phyloP scores from a whole-genome alignment of 2,113 vertebrate species.

The Gobiocypris rarus region DNA sequence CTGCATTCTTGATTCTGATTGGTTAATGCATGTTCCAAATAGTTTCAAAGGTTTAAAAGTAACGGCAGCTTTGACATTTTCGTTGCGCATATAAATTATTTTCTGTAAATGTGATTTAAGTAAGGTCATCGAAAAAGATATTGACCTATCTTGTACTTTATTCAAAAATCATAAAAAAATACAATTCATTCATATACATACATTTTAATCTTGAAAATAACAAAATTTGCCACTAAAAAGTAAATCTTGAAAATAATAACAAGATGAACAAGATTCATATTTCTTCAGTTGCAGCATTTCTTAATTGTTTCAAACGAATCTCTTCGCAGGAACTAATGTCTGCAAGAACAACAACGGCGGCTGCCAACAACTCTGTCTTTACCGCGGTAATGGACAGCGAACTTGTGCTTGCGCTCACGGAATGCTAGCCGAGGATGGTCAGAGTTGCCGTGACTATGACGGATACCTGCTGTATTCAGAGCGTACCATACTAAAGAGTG shows the following conservation, averaged over 20 bases:
- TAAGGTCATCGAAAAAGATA: too few relatives aligned
- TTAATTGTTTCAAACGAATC: background rate
- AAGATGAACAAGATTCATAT: background rate
- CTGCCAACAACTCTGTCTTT: conserved; percentile 95
- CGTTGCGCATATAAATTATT: too few relatives aligned
- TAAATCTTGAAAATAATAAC: too few relatives aligned
- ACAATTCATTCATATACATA: too few relatives aligned
- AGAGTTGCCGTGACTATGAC: conserved; percentile 88
- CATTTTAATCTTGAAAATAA: too few relatives aligned
- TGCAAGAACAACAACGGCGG: conserved; percentile 89
- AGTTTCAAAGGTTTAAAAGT: too few relatives aligned
- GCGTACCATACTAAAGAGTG: conserved; percentile 95
- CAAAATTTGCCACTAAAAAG: too few relatives aligned
- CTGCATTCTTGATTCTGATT: background rate
- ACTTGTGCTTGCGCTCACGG: conserved; percentile 94
- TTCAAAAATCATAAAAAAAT: too few relatives aligned
- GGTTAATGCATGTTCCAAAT: background rate
- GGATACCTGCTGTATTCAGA: conserved; percentile 97
- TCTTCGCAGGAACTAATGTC: conserved; percentile 87
- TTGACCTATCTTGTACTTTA: too few relatives aligned
- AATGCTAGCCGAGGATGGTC: conserved; percentile 86
- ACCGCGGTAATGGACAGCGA: conserved; percentile 77
- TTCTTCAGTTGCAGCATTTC: background rate
- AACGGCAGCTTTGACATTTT: too few relatives aligned
- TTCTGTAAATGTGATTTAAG: too few relatives aligned